A percentile compares a stretch with the other conserved stretches of the same genome.
Evolutionary conservation across 2,113 vertebrate genomes (phyloP).

Genomic region (Neomonachus schauinslandi): DNA sequence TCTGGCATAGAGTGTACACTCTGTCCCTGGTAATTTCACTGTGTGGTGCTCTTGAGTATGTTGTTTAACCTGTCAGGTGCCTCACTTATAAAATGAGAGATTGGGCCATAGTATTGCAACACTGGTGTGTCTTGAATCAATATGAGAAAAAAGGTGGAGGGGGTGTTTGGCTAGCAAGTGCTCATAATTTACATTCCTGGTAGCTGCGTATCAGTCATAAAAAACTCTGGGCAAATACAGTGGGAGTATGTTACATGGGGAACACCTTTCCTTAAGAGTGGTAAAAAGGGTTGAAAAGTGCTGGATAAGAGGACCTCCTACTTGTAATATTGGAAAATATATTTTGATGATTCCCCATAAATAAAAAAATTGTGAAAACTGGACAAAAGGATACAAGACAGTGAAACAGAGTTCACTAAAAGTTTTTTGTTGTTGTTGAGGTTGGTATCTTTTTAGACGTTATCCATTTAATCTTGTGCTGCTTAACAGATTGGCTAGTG

Average conservation of each 20-base stretch:
- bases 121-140: neutral
- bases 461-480: neutral
- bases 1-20: neutral
- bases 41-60: neutral
- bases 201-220: neutral
- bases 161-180: neutral
- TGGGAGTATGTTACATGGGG: neutral
- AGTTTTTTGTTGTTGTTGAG: neutral
- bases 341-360: neutral
- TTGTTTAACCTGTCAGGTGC: neutral
- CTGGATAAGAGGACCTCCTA: neutral
- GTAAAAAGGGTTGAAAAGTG: neutral
- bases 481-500: neutral
- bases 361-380: conserved; percentile 3
- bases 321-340: neutral
- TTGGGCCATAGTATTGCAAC: neutral
- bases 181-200: neutral
- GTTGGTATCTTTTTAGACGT: neutral
- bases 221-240: neutral
- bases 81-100: conserved; percentile 29
- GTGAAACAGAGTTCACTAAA: neutral
- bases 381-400: neutral
- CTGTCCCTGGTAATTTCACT: neutral
- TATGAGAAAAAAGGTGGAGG: neutral
- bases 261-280: neutral